phyloP scores from a whole-genome alignment of 64 coral and sea anemone species.

The Stylophora pistillata region DNA sequence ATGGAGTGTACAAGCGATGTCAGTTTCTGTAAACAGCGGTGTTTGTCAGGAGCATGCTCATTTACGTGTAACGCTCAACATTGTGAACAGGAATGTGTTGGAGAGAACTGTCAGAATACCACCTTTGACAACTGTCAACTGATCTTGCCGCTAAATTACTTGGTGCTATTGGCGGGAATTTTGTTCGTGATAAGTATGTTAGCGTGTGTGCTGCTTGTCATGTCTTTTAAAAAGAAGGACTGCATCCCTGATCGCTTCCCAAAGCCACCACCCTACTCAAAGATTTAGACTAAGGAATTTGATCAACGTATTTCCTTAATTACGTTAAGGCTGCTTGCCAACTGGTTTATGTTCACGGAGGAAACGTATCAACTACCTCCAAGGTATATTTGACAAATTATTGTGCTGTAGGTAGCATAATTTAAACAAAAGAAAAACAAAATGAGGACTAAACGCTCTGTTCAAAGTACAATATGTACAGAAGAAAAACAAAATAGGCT shows the following conservation, averaged over 20 bases:
- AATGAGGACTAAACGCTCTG: no score
- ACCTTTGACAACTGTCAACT: background rate
- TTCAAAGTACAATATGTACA: no score
- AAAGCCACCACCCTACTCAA: background rate
- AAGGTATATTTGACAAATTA: no score
- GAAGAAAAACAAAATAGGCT: no score
- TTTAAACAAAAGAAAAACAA: no score
- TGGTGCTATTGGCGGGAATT: slow-evolving; percentile 59
- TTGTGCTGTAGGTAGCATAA: no score
- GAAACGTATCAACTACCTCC: no score
- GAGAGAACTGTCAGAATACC: slow-evolving; percentile 34
- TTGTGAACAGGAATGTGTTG: slow-evolving; percentile 37
- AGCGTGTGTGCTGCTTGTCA: slow-evolving; percentile 8
- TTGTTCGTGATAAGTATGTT: slow-evolving; percentile 50
- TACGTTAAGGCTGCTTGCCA: no score
- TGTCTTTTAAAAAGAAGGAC: background rate
- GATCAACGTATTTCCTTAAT: no score
- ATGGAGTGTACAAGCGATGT: slow-evolving; percentile 76
- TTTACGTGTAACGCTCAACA: slow-evolving; percentile 65
- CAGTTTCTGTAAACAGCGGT: slow-evolving; percentile 70
- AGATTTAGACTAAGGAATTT: no score
- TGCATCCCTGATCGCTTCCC: background rate
- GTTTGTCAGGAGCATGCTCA: slow-evolving; percentile 69
- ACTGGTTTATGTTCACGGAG: no score
- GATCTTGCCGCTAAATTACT: slow-evolving; percentile 32